These are phyloP conservation scores for Deilephila elpenor DNA, from an alignment of 2,888 invertebrate species.

Conservation along the genomic window DNA sequence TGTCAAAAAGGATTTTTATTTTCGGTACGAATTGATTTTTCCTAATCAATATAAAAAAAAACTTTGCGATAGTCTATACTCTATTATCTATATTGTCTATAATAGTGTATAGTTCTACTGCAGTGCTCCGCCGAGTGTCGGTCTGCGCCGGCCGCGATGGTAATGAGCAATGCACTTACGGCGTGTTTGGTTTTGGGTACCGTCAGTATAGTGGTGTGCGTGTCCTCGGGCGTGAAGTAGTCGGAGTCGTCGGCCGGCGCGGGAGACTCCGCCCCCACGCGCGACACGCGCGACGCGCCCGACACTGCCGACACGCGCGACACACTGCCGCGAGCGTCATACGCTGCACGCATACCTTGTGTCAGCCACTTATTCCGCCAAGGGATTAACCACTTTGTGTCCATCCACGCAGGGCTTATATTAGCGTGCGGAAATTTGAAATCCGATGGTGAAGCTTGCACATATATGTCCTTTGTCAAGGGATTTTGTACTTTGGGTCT, in stretches of 20 bases:
- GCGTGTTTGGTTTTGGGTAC: conserved; percentile 78
- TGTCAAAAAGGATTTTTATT: too few relatives aligned
- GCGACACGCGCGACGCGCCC: conserved; percentile 49
- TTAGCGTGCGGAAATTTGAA: background rate
- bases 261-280: conserved; percentile 73
- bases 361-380: too few relatives aligned
- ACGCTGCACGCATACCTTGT: too few relatives aligned
- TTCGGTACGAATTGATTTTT: too few relatives aligned
- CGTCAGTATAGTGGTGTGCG: conserved; percentile 87
- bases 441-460: too few relatives aligned
- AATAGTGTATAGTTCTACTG: too few relatives aligned
- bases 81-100: too few relatives aligned
- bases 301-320: background rate
- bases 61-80: too few relatives aligned
- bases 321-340: too few relatives aligned
- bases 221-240: conserved; percentile 92
- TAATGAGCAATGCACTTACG: conserved; percentile 58
- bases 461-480: too few relatives aligned
- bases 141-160: conserved; percentile 25
- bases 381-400: background rate
- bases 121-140: background rate
- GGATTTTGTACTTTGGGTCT: too few relatives aligned
- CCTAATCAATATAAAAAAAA: too few relatives aligned
- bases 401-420: background rate
- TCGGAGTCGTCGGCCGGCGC: conserved; percentile 89